A percentile compares a stretch with the other conserved stretches of the same genome.
These are phyloP conservation scores for Ormyrus thymus DNA, from an alignment of 2,888 invertebrate genomes.

Conservation along the genomic window DNA sequence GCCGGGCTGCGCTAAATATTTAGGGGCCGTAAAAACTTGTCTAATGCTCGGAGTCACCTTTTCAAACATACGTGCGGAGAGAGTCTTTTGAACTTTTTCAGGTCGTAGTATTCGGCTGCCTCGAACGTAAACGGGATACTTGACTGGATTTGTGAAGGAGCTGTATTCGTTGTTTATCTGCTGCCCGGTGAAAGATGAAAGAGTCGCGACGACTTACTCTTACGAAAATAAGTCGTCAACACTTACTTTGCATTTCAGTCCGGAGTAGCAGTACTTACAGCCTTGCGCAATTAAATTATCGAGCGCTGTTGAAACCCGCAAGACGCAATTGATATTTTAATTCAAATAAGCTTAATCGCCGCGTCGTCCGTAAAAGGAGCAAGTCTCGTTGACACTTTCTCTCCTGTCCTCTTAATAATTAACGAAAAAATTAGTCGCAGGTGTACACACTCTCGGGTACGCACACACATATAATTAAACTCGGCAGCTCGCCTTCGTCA, in stretches of 20 bases:
- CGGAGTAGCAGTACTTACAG: no score
- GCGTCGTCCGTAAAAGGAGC: neutral
- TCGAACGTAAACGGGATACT: neutral
- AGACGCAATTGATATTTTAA: neutral
- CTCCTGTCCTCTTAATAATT: neutral
- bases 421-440: slow-evolving; percentile 10
- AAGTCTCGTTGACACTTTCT: neutral
- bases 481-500: neutral
- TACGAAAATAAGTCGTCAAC: no score
- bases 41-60: slow-evolving; percentile 10
- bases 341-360: neutral
- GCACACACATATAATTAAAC: neutral
- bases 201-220: no score
- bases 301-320: neutral
- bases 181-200: neutral
- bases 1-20: slow-evolving; percentile 26
- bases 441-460: no score
- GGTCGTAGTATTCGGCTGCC: no score
- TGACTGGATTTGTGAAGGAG: neutral
- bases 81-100: neutral
- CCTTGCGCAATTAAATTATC: no score
- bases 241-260: no score
- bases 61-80: neutral
- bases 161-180: neutral
- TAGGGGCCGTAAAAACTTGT: slow-evolving; percentile 28